Conservation (phyloP, 1,140 invertebrate genomes). For the Parapsyche elsis region DNA sequence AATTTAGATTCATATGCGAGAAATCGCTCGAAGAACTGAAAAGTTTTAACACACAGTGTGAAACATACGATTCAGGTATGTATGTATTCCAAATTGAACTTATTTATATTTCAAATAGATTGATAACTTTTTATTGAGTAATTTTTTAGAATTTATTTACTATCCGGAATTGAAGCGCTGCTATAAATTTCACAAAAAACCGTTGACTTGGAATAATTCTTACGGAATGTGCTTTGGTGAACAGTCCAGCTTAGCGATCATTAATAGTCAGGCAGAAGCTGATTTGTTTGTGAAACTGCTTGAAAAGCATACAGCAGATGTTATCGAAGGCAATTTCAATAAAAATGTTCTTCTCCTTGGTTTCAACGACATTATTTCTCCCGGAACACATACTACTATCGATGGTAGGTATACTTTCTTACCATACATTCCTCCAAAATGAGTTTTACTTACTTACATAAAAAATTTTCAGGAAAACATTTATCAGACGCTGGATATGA, state of each 20-base stretch:
- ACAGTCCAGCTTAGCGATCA: slow-evolving; percentile 57
- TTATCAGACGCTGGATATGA: slow-evolving; percentile 59
- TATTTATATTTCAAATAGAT: too few species aligned
- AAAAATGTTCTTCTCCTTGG: slow-evolving; percentile 57
- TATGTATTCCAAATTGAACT: too few species aligned
- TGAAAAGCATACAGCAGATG: slow-evolving; percentile 43
- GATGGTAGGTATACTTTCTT: slow-evolving; percentile 58
- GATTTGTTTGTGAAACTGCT: slow-evolving; percentile 39
- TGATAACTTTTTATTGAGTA: too few species aligned
- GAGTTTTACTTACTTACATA: too few species aligned
- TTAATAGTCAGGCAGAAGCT: slow-evolving; percentile 54
- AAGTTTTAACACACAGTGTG: not conserved
- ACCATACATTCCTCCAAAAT: too few species aligned
- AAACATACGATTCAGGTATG: slow-evolving; percentile 22
- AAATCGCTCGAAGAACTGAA: not conserved
- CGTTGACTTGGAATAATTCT: slow-evolving; percentile 56
- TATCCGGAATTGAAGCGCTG: slow-evolving; percentile 35
- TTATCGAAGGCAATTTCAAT: slow-evolving; percentile 51
- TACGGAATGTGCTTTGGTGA: slow-evolving; percentile 57
- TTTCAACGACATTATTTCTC: slow-evolving; percentile 56
- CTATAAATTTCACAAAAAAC: slow-evolving; percentile 58
- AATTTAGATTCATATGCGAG: slow-evolving; percentile 34
- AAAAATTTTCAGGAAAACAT: slow-evolving; percentile 58
- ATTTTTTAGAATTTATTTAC: slow-evolving; percentile 40
- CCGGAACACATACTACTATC: slow-evolving; percentile 57